These are phyloP conservation scores for Sturnus vulgaris DNA, from an alignment of 2,113 vertebrate genomes.

Conservation along the genomic window DNA sequence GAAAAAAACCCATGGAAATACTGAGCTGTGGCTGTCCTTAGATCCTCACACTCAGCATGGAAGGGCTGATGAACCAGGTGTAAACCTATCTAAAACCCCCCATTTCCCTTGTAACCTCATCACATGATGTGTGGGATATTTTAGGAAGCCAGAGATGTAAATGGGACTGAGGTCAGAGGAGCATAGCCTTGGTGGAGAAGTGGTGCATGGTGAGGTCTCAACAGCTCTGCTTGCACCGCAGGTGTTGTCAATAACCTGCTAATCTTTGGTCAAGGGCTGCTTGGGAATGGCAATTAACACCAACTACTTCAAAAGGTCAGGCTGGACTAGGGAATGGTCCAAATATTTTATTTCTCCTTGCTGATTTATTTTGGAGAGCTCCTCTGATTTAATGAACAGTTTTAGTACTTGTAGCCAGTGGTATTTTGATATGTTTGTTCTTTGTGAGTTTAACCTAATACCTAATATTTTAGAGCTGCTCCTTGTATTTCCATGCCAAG, in stretches of 20 bases:
- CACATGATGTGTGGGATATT: not conserved
- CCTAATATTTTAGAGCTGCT: not conserved
- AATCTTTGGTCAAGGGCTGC: not conserved
- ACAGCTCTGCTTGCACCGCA: not conserved
- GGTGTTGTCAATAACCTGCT: not conserved
- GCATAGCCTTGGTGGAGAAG: not conserved
- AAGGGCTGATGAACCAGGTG: not conserved
- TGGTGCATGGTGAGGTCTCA: not conserved
- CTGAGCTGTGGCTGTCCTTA: not conserved
- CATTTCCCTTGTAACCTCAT: not conserved
- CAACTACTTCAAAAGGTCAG: not conserved
- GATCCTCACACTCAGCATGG: not conserved
- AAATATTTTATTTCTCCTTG: not conserved
- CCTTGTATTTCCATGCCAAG: not conserved
- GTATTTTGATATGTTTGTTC: not conserved
- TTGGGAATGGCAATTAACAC: not conserved
- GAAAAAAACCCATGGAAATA: not conserved
- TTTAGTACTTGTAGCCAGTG: not conserved
- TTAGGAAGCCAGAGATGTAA: not conserved
- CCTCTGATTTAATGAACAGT: not conserved
- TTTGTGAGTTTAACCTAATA: not conserved
- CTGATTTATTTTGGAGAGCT: not conserved
- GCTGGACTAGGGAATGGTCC: not conserved
- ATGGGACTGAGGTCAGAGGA: not conserved
- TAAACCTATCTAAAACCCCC: not conserved